Evolutionary conservation across 1,140 invertebrate genomes (phyloP).

Genomic region (Elysia chlorotica): DNA sequence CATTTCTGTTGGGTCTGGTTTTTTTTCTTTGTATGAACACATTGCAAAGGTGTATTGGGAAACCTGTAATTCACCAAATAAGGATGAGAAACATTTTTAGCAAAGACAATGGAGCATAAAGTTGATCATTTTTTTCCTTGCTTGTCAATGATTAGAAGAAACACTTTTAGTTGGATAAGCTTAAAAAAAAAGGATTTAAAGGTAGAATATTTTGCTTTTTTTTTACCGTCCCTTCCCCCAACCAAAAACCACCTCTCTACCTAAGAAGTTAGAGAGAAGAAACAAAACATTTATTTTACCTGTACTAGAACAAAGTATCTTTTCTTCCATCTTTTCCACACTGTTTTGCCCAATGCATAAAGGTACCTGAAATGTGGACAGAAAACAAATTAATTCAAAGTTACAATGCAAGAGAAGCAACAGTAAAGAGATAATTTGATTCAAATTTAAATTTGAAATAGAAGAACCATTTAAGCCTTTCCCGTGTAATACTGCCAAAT

Average conservation of each 20-base stretch:
- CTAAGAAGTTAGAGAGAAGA: neutral
- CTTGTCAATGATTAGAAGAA: neutral
- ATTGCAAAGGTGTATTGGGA: conserved; percentile 99
- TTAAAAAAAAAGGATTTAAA: too few relatives aligned
- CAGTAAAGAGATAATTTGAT: too few relatives aligned
- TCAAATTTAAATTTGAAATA: too few relatives aligned
- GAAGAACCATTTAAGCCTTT: too few relatives aligned
- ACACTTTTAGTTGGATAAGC: too few relatives aligned
- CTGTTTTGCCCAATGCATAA: conserved; percentile 92
- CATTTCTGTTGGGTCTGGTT: conserved; percentile 98
- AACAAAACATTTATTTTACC: conserved; percentile 52
- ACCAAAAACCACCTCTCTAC: too few relatives aligned
- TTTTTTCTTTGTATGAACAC: conserved; percentile 99
- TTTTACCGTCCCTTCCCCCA: too few relatives aligned
- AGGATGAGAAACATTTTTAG: neutral
- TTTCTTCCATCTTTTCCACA: conserved; percentile 99
- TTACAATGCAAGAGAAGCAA: too few relatives aligned
- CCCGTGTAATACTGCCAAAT: too few relatives aligned
- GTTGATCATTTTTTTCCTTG: neutral
- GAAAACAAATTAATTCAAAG: neutral
- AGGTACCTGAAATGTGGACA: conserved; percentile 73
- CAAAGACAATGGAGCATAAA: neutral
- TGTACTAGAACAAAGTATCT: conserved; percentile 98
- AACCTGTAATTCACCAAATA: conserved; percentile 44
- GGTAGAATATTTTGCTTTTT: too few relatives aligned